Conservation (phyloP, 2,888 invertebrate species). For the Chaetogeoica ovagalla region DNA sequence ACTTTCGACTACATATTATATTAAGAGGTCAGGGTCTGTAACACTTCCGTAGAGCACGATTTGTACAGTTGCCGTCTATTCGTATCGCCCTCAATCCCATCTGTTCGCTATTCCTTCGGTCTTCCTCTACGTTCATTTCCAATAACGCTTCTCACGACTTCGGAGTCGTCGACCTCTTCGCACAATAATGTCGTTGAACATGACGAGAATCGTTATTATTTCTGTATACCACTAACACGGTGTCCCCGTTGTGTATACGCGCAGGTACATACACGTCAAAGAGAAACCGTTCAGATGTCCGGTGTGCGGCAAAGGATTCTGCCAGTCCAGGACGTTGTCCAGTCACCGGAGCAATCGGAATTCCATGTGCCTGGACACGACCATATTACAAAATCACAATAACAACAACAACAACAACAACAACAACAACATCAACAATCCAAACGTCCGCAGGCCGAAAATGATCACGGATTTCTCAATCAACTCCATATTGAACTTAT, state of each 20-base stretch:
- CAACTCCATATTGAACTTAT: conserved; percentile 40
- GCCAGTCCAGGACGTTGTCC: conserved; percentile 90
- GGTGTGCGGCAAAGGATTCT: conserved; percentile 96
- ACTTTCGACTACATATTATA: too few relatives aligned
- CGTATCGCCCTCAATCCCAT: too few relatives aligned
- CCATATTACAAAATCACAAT: not conserved
- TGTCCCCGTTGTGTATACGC: conserved; percentile 59
- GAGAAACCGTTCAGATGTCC: conserved; percentile 97
- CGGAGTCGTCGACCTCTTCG: too few relatives aligned
- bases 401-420: conserved; percentile 8
- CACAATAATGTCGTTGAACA: too few relatives aligned
- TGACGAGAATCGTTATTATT: too few relatives aligned
- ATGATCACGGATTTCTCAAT: conserved; percentile 46
- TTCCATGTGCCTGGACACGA: conserved; percentile 85
- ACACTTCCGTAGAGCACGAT: too few relatives aligned
- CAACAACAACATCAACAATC: not conserved
- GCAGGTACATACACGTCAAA: conserved; percentile 94
- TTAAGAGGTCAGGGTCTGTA: too few relatives aligned
- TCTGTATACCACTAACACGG: conserved; percentile 55
- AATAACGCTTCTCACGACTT: too few relatives aligned
- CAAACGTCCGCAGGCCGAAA: conserved; percentile 36
- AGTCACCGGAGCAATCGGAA: conserved; percentile 92
- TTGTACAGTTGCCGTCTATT: too few relatives aligned
- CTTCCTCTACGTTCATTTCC: too few relatives aligned
- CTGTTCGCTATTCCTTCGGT: too few relatives aligned